phyloP scores from a whole-genome alignment of 2,113 vertebrate species.

The Leucosticte australis region DNA sequence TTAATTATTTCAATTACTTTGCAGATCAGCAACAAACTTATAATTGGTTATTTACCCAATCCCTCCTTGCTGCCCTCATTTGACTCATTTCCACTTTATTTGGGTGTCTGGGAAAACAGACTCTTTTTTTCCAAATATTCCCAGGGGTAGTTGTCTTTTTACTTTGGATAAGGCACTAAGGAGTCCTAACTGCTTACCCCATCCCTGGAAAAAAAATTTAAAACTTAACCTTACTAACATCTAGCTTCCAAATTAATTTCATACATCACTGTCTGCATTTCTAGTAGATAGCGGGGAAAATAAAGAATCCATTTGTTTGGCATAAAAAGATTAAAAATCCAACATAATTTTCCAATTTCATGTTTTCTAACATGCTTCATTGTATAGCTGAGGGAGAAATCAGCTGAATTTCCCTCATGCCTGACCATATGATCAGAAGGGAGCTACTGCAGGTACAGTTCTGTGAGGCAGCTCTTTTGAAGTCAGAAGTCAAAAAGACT shows the following conservation, averaged over 20 bases:
- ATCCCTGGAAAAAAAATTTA: background rate
- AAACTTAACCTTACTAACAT: background rate
- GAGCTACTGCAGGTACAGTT: background rate
- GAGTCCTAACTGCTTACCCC: background rate
- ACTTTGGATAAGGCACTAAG: background rate
- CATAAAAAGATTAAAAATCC: background rate
- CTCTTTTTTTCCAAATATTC: background rate
- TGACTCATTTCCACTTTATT: background rate
- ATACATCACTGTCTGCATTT: background rate
- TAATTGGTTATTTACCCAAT: background rate
- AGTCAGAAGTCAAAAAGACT: conserved; percentile 38
- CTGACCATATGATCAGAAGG: conserved; percentile 38
- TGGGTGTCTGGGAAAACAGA: background rate
- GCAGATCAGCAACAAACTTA: background rate
- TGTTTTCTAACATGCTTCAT: background rate
- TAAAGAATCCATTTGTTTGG: background rate
- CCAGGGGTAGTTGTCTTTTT: background rate
- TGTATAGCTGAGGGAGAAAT: conserved; percentile 22
- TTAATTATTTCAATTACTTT: background rate
- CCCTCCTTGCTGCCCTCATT: background rate
- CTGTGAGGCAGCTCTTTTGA: conserved; percentile 14
- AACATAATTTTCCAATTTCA: background rate
- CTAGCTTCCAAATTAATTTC: background rate
- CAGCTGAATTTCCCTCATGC: conserved; percentile 51
- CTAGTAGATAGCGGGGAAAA: background rate